These are phyloP conservation scores for Drosophila quinaria DNA, from an alignment of 2,888 invertebrate species.

Conservation along the genomic window DNA sequence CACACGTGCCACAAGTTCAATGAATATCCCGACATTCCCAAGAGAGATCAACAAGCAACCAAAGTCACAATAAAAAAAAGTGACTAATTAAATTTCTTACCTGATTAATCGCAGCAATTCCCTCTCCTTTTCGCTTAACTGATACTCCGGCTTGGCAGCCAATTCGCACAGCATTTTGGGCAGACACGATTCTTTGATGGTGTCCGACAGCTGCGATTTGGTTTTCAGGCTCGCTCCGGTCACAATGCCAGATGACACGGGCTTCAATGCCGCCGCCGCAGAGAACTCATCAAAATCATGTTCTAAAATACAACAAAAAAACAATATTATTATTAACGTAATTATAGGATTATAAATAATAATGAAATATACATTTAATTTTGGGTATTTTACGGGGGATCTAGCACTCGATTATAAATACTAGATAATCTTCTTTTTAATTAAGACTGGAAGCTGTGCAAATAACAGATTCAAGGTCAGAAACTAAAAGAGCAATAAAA, in stretches of 20 bases:
- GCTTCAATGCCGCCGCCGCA: constrained; percentile 69
- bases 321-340: neutral
- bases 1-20: constrained; percentile 30
- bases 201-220: constrained; percentile 83
- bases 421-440: constrained; percentile 18
- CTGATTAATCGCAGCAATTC: constrained; percentile 84
- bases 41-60: constrained; percentile 3
- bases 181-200: constrained; percentile 85
- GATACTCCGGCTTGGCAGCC: constrained; percentile 84
- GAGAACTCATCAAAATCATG: constrained; percentile 84
- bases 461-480: constrained; percentile 21
- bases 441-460: constrained; percentile 46
- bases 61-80: constrained; percentile 5
- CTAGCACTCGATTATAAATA: constrained; percentile 7
- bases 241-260: constrained; percentile 48
- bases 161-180: constrained; percentile 86
- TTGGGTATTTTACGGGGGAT: neutral
- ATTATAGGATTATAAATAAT: neutral
- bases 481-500: neutral
- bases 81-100: constrained; percentile 62
- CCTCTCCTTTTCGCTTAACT: constrained; percentile 84
- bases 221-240: constrained; percentile 62
- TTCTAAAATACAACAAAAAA: constrained; percentile 42
- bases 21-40: constrained; percentile 20
- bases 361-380: constrained; percentile 7